A percentile compares a stretch with the other conserved stretches of the same genome.
phyloP scores from a whole-genome alignment of 2,797 vertebrate species.

The Pteropus rufus region DNA sequence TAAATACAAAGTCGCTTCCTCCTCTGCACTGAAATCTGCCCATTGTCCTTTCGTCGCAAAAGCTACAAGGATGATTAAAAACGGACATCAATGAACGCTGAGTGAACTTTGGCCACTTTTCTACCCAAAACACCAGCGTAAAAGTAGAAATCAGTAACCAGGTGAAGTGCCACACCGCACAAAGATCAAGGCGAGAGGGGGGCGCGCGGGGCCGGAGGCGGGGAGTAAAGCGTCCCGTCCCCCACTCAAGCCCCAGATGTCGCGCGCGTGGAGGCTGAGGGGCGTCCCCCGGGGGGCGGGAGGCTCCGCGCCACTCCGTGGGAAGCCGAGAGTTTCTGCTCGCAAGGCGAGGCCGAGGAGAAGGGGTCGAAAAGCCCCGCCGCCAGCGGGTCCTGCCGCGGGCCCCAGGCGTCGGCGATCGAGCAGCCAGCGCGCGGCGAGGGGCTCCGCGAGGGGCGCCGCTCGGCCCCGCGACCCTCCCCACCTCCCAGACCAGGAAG shows the following conservation, averaged over 20 bases:
- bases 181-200: slow-evolving; percentile 69
- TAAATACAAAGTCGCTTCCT: slow-evolving; percentile 61
- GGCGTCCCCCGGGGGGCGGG: background rate
- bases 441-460: background rate
- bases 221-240: background rate
- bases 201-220: slow-evolving; percentile 62
- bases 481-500: slow-evolving; percentile 71
- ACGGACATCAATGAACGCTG: slow-evolving; percentile 59
- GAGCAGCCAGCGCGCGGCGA: background rate
- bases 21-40: background rate
- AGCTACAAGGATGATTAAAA: slow-evolving; percentile 42
- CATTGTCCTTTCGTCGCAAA: slow-evolving; percentile 53
- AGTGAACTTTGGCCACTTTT: slow-evolving; percentile 69
- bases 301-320: background rate
- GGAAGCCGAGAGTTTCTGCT: slow-evolving; percentile 21
- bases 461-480: slow-evolving; percentile 36
- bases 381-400: background rate
- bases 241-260: background rate
- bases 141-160: slow-evolving; percentile 77
- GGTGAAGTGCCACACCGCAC: slow-evolving; percentile 74
- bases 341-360: slow-evolving; percentile 46
- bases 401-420: slow-evolving; percentile 37
- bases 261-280: slow-evolving; percentile 41
- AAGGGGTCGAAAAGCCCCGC: slow-evolving; percentile 32
- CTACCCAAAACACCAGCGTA: slow-evolving; percentile 75